Percentiles rank a stretch among this genome's conserved stretches.
phyloP scores from a whole-genome alignment of 2,888 invertebrate genomes.

The Tethea ocularis region DNA sequence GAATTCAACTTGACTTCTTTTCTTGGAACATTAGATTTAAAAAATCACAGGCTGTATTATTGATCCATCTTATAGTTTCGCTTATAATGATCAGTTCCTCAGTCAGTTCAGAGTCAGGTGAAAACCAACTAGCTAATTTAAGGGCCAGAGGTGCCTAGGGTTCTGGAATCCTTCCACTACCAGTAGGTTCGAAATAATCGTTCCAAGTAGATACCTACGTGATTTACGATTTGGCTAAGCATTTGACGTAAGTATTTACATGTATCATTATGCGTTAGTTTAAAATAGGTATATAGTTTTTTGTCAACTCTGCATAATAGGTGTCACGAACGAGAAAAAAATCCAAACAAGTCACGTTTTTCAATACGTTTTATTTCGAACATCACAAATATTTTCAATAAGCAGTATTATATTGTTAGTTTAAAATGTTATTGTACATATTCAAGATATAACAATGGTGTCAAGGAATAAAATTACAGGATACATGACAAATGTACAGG shows the following conservation, averaged over 20 bases:
- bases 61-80: no score
- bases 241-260: neutral
- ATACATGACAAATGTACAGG: slow-evolving; percentile 1
- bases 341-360: slow-evolving; percentile 24
- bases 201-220: no score
- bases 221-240: no score
- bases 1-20: no score
- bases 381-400: slow-evolving; percentile 71
- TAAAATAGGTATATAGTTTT: neutral
- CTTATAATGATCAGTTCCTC: no score
- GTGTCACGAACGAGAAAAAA: slow-evolving; percentile 5
- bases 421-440: slow-evolving; percentile 8
- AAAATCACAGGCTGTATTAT: no score
- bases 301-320: neutral
- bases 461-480: slow-evolving; percentile 12
- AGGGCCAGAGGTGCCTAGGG: no score
- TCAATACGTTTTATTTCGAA: slow-evolving; percentile 62
- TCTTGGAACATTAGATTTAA: no score
- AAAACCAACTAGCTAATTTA: no score
- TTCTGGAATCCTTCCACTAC: no score
- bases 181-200: no score
- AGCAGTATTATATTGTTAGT: slow-evolving; percentile 43
- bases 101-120: no score
- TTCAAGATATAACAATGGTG: slow-evolving; percentile 10
- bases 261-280: neutral